Conservation (phyloP, 2,888 invertebrate species). For the Imbricaverruca yamaguchii region DNA sequence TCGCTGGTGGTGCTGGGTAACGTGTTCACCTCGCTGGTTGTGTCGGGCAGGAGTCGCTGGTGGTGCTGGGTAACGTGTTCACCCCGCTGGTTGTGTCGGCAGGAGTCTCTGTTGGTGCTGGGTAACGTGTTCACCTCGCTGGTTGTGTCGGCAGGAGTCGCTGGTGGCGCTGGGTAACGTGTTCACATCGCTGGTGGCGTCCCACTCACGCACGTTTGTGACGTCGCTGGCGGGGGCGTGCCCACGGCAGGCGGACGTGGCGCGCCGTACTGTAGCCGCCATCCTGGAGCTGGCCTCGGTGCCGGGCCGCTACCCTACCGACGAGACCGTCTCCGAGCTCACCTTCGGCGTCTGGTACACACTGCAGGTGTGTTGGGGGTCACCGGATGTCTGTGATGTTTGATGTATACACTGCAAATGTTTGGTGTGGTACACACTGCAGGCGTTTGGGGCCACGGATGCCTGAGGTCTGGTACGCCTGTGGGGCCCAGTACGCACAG, state of each 20-base stretch:
- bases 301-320: conserved; percentile 17
- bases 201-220: conserved; percentile 8
- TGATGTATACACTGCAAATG: not conserved
- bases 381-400: not conserved
- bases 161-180: conserved; percentile 16
- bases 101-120: too few relatives aligned
- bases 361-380: not conserved
- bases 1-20: too few relatives aligned
- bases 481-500: too few relatives aligned
- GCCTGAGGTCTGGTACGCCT: not conserved
- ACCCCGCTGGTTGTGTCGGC: too few relatives aligned
- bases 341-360: conserved; percentile 23
- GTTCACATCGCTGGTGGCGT: conserved; percentile 15
- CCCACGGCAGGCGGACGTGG: not conserved
- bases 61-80: too few relatives aligned
- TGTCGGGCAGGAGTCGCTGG: too few relatives aligned
- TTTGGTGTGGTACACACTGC: not conserved
- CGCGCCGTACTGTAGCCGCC: not conserved
- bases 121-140: too few relatives aligned
- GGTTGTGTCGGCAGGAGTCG: conserved; percentile 4
- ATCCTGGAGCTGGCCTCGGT: conserved; percentile 12
- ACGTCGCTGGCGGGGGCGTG: not conserved
- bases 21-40: too few relatives aligned
- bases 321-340: conserved; percentile 21
- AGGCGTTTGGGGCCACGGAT: not conserved